phyloP scores from a whole-genome alignment of 2,113 vertebrate genomes.

The Cariama cristata region DNA sequence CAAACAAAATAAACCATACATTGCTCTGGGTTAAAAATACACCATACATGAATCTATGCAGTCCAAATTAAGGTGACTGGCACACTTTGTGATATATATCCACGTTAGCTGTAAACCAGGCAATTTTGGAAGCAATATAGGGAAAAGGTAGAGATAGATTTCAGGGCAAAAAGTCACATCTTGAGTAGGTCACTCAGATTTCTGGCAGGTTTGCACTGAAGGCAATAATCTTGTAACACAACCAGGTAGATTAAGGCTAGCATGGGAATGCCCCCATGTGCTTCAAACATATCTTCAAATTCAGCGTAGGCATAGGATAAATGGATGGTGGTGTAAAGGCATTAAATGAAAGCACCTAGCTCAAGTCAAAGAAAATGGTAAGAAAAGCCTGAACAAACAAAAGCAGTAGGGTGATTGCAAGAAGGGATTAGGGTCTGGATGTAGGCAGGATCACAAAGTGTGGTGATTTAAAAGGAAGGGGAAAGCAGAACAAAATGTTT shows the following conservation, averaged over 20 bases:
- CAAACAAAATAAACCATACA: background rate
- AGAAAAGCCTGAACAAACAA: slow-evolving; percentile 10
- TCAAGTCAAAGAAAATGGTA: background rate
- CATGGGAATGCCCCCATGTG: background rate
- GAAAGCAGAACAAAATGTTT: slow-evolving; percentile 29
- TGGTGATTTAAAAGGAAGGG: background rate
- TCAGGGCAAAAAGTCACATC: background rate
- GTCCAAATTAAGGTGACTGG: background rate
- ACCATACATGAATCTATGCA: background rate
- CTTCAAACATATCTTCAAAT: background rate
- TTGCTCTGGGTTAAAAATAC: background rate
- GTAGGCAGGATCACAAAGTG: background rate
- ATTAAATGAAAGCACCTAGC: background rate
- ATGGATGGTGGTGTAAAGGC: background rate
- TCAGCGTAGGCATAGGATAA: background rate
- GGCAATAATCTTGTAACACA: background rate
- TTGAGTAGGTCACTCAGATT: background rate
- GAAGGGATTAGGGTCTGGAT: background rate
- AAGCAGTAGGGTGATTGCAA: background rate
- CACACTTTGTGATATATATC: background rate
- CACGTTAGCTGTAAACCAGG: background rate
- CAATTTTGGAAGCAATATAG: background rate
- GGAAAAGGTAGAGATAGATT: background rate
- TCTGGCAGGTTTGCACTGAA: background rate
- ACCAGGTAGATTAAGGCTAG: background rate